Base-by-base conservation (phyloP, 2,797 vertebrate genomes). In the Capromys pilorides region DNA sequence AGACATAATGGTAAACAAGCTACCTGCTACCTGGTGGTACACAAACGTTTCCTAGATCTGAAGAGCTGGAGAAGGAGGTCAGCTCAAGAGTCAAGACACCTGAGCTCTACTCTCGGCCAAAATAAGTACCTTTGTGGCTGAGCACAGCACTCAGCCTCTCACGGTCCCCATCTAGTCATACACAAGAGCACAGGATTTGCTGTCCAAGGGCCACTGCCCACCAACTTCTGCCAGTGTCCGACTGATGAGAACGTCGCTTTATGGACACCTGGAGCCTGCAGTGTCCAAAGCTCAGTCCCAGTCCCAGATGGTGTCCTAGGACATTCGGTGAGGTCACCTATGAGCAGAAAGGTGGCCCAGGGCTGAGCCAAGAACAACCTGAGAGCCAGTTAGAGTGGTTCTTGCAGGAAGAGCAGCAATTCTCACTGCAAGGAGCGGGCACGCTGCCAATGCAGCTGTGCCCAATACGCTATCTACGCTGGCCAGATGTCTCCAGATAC, bases 261-360 rank as follows among this genome's bases (percentile, higher is more conserved):
- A 0, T 13, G 33, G 5, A 22, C 2, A 51, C 28, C 61, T 64
- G 45, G 71, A 49, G 75, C 11, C 22, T 2, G 0, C 1, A 0
- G 39, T 1, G 7, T 31, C 21, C 57, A 51, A 51, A 71, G 86
- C n/a, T 77, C 71, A 21, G 9, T 12, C 22, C 80, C n/a, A 24
- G 31, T 10, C 26, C 80, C n/a, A 24, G 31, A 5, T 2, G 9
- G 19, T 0, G 24, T 16, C 82, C 67, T 33, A 51, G 81, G 73
- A 75, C 24, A 21, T 9, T 59, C 41, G 5, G 49, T 2, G 41
- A 88, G 78, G 51, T 45, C 73, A 26, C 73, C 73, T 24, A 39
- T 21, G 6, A 92, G 80, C n/a, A 57, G 82, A 36, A 80, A 59
- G 71, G 79, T 31, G 91, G 87, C 45, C n/a, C 39, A 16, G 36